Evolutionary conservation across 2,888 invertebrate genomes (phyloP), one percentile per base, ranked within the genome.

Genomic region (Phrixothrix hirtus): DNA sequence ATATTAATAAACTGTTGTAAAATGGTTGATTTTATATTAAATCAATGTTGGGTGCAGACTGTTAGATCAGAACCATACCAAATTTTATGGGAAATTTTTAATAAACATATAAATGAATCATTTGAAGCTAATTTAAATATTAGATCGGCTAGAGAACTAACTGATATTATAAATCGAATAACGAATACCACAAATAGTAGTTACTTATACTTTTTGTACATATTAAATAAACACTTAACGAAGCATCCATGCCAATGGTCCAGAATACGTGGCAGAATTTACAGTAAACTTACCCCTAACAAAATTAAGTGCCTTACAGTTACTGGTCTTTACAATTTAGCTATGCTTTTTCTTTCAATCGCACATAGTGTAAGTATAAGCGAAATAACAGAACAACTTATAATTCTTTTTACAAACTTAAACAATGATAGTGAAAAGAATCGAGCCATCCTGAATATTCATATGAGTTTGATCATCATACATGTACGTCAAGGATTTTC

Each of bases 201-300:
- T 38, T 75, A 73, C 58, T 67, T 72, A 48, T 62, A 68, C 34
- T 75, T 73, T 58, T 50, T 74, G 26, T 65, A 64, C 26, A 63
- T 75, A 60, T 53, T 76, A 9, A 37, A 62, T 2, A 57, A 52
- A 41, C 71, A 74, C 60, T 65, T 76, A 39, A 57, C 39, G 16
- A 62, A 63, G 27, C 63, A 72, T 60, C 74, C 72, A 1, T 43
- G 55, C 27, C 74, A 75, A 44, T 76, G 75, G 75, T 65, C 63
- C 1, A 74, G 73, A 60, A 65, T 76, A 26, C 71, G 73, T 50
- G 75, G 75, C 1, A 53, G 75, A 39, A 73, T 76, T 55, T 76
- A 72, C 59, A 73, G 74, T 1, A 72, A 72, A 52, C 59, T 75
- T n/a, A 70, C 73, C 2, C 67, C 70, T 4, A 68, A 70, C 31